Evolutionary conservation across 2,888 invertebrate species (phyloP).

Genomic region (Cotesia congregata): DNA sequence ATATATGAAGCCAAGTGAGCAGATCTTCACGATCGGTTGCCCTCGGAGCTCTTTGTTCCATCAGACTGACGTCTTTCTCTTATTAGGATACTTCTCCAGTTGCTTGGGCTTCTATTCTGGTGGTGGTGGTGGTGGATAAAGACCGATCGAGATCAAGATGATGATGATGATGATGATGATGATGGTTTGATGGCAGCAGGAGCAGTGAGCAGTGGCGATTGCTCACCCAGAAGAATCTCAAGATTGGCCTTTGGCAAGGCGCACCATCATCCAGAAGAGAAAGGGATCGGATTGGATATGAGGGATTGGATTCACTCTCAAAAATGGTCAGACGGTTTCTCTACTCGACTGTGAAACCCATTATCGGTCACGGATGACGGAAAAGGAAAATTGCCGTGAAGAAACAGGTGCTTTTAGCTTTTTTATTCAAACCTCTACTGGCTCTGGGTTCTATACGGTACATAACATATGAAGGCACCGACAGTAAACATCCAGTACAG

Average conservation of each 20-base stretch:
- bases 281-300: neutral
- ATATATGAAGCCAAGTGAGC: neutral
- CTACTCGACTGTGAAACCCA: slow-evolving; percentile 34
- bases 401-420: slow-evolving; percentile 34
- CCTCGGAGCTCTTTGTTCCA: neutral
- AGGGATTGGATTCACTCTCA: slow-evolving; percentile 17
- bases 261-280: slow-evolving; percentile 15
- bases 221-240: neutral
- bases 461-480: neutral
- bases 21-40: neutral
- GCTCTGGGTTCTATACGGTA: neutral
- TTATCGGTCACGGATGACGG: slow-evolving; percentile 41
- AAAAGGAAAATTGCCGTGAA: slow-evolving; percentile 40
- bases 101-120: slow-evolving; percentile 6
- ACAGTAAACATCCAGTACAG: slow-evolving; percentile 5
- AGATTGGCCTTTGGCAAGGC: slow-evolving; percentile 1
- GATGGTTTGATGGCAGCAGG: neutral
- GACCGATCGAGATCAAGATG: slow-evolving; percentile 2
- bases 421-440: neutral
- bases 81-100: neutral
- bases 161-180: neutral
- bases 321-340: slow-evolving; percentile 28
- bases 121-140: neutral
- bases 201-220: neutral
- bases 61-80: neutral